These are phyloP conservation scores for Pygocentrus nattereri DNA, from an alignment of 2,797 vertebrate species.

Conservation along the genomic window DNA sequence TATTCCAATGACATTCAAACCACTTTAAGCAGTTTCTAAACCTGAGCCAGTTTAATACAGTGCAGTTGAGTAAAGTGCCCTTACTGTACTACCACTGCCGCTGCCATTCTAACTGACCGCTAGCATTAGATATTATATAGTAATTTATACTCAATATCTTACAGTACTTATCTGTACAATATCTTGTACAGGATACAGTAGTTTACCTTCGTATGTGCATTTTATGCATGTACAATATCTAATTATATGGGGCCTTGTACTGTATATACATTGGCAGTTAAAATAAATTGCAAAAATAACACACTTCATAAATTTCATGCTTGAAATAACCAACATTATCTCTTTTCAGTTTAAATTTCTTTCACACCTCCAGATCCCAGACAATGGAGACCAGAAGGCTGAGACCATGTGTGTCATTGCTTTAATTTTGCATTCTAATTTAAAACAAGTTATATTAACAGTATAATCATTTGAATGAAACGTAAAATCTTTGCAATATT, in stretches of 20 bases:
- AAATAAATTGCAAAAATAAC: not conserved
- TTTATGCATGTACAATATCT: not conserved
- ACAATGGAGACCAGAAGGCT: no score
- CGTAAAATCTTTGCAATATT: no score
- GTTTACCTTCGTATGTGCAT: not conserved
- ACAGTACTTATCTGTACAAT: no score
- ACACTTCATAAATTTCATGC: not conserved
- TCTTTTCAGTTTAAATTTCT: not conserved
- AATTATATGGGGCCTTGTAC: not conserved
- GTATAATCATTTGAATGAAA: no score
- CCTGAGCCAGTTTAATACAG: slow-evolving; percentile 42
- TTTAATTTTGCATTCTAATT: no score
- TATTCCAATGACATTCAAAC: slow-evolving; percentile 16
- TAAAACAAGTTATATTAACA: no score
- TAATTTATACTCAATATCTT: not conserved
- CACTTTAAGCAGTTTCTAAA: slow-evolving; percentile 27
- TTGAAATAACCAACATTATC: not conserved
- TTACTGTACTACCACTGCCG: slow-evolving; percentile 57
- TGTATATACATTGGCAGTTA: not conserved
- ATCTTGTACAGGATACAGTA: slow-evolving; percentile 19
- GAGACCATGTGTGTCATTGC: no score
- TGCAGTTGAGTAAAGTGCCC: slow-evolving; percentile 59
- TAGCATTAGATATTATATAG: slow-evolving; percentile 9
- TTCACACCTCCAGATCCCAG: not conserved
- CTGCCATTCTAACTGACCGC: slow-evolving; percentile 1